Base-by-base conservation (phyloP, 2,113 vertebrate genomes). In the Anguilla rostrata region DNA sequence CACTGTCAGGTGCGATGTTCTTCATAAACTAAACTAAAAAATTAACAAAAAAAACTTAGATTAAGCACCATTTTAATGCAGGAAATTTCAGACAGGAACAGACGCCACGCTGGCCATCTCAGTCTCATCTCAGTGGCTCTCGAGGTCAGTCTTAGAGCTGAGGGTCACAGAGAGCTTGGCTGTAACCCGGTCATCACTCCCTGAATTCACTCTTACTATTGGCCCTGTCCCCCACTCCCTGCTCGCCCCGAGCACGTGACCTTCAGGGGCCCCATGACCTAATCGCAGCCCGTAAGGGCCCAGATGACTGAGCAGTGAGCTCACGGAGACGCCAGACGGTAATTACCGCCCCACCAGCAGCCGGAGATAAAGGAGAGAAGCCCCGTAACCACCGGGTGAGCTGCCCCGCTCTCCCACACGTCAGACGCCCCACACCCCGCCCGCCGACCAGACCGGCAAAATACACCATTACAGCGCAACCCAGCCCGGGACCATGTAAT, bases 371-470 rank as follows among this genome's bases (percentile, higher is more conserved):
- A 75, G 71, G 71, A 75, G 0, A 34, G 9, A 9, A 7, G 26
- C 71, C 71, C 71, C 11, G 71, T 75, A 75, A 75, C 71, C 71
- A 75, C 71, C 12, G 71, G 71, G 71, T 75, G n/a, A 66, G 60
- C 18, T 22, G 60, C 60, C 22, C 18, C 0, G 22, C 60, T 66
- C 26, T 66, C 60, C 26, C 20, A 75, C 26, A 34, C 71, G n/a
- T 12, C 71, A 75, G 71, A 34, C 71, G 0, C 5, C 26, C 71
- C 71, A 75, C 71, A 34, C 71, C 71, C 71, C 34, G 71, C 71
- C 71, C 71, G 2, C 71, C 34, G 34, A 22, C 71, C n/a, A 12
- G 5, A 75, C 71, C 12, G 71, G 63, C 22, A 71, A 71, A 71
- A 71, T 71, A 71, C 63, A 71, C 71, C 71, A 34, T 75, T 75